Evolutionary conservation across 2,888 invertebrate species (phyloP).

Genomic region (Tipula lateralis): DNA sequence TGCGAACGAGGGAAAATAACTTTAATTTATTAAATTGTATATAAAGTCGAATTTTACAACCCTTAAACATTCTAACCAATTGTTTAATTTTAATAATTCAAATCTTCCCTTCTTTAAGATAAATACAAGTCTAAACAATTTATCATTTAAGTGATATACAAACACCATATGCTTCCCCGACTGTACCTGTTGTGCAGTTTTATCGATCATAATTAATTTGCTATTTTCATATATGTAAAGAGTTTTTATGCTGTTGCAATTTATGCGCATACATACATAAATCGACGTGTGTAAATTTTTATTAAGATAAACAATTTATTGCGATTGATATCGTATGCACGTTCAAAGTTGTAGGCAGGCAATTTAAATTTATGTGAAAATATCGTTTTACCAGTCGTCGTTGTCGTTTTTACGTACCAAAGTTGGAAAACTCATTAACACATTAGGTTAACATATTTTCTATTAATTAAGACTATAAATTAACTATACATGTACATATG

Average conservation of each 20-base stretch:
- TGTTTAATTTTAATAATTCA: no score
- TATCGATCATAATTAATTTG: not conserved
- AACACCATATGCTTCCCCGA: not conserved
- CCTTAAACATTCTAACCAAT: not conserved
- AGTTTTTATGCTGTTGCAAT: not conserved
- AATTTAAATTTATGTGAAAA: not conserved
- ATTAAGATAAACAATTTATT: not conserved
- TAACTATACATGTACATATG: no score
- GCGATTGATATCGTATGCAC: not conserved
- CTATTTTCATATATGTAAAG: not conserved
- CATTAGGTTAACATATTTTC: not conserved
- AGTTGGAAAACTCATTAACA: not conserved
- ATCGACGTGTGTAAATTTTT: not conserved
- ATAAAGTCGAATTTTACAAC: not conserved
- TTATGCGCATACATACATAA: not conserved
- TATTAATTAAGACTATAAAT: not conserved
- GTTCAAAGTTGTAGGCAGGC: not conserved
- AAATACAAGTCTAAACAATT: not conserved
- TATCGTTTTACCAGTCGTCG: not conserved
- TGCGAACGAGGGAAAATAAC: not conserved
- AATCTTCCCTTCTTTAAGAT: not conserved
- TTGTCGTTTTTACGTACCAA: not conserved
- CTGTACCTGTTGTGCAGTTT: not conserved
- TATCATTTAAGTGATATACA: not conserved
- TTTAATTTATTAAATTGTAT: not conserved